Base-by-base conservation (phyloP, 1,140 invertebrate genomes). In the Papilio xuthus region DNA sequence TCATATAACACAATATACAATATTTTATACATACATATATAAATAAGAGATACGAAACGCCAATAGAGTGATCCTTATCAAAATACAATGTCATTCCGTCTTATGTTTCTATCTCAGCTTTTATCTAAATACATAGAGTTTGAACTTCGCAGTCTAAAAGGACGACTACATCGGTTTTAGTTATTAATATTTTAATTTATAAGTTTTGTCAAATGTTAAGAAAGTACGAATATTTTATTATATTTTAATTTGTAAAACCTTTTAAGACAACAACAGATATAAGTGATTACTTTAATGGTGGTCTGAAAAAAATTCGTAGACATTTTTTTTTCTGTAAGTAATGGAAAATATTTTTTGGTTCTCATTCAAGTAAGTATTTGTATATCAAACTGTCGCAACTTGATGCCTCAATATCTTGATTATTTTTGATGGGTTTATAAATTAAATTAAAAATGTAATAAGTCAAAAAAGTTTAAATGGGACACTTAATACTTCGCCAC, bases 251-350 rank as follows among this genome's bases (percentile, higher is more conserved):
- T 73, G 71, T 73, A 47, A 73, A 73, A 73, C 20, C 42, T 73
- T 73, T 73, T 73, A 73, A 50, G 47, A 44, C 71, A 23, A 73
- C 71, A 73, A 73, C 20, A 73, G 71, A 42, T 50, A 73, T 47
- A 47, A 73, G 42, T 73, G 71, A 73, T 73, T 73, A 73, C 71
- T 73, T 73, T 73, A 47, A 73, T 73, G 71, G 71, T 73, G 20
- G 42, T 20, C 71, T 73, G 4, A 73, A 44, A 67, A 41, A 73
- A 42, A 42, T 41, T 15, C 71, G 71, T 73, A 23, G 71, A 73
- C 71, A 47, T 73, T 73, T 73, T 41, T 73, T 73, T 73, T 50
- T 50, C 47, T 73, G 71, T 73, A 73, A 73, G 71, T 73, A 73
- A 73, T 73, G 42, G 71, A 50, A 41, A 73, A 44, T 8, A 73